phyloP scores from a whole-genome alignment of 2,113 vertebrate species.

The Hippocampus guttulatus region DNA sequence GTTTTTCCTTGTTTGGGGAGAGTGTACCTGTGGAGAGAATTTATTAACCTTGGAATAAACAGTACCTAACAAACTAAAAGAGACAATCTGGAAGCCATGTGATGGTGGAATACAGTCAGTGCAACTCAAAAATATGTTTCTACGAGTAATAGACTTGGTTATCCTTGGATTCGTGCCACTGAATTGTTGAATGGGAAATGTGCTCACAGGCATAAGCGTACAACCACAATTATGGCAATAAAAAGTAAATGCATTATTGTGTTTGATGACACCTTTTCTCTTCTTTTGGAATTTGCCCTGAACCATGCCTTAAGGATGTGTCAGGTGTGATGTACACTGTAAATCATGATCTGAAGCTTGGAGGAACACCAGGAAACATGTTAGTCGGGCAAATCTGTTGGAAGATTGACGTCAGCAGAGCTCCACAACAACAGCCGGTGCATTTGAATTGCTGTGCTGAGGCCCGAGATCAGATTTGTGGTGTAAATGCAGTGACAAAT shows the following conservation, averaged over 20 bases:
- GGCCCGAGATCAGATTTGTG: no score
- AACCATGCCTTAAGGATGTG: not conserved
- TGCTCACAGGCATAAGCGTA: not conserved
- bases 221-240: not conserved
- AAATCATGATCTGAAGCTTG: not conserved
- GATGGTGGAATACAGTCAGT: not conserved
- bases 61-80: not conserved
- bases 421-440: no score
- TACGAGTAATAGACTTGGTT: not conserved
- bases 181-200: not conserved
- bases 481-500: no score
- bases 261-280: not conserved
- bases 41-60: not conserved
- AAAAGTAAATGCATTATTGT: not conserved
- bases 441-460: no score
- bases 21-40: not conserved
- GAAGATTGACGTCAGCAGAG: no score
- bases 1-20: not conserved
- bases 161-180: not conserved
- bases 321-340: not conserved
- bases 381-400: not conserved
- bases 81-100: not conserved
- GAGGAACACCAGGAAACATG: not conserved
- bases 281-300: not conserved
- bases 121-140: not conserved